These are phyloP conservation scores for Pleuronectes platessa DNA, from an alignment of 2,113 vertebrate genomes.

Conservation along the genomic window DNA sequence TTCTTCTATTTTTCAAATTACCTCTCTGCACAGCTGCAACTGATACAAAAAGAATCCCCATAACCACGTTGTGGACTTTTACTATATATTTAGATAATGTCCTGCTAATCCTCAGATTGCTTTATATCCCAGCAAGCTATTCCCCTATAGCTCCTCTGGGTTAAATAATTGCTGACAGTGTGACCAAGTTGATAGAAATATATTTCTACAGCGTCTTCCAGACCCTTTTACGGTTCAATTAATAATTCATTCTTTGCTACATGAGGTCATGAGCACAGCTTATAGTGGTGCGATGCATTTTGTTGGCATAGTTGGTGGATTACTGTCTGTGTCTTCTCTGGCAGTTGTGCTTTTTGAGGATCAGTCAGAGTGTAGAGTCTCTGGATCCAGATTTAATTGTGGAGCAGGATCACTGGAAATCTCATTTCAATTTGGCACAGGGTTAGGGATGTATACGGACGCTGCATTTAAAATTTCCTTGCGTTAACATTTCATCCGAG, in stretches of 20 bases:
- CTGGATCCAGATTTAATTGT: conserved; percentile 46
- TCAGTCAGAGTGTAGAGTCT: conserved; percentile 23
- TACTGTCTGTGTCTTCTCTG: conserved; percentile 30
- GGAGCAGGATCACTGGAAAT: conserved; percentile 5
- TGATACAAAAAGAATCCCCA: conserved; percentile 34
- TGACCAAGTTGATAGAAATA: conserved; percentile 34
- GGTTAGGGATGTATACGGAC: conserved; percentile 2
- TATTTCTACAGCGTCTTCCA: conserved; percentile 4
- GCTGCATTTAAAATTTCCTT: neutral
- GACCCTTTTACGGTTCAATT: conserved; percentile 37
- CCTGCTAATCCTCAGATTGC: conserved; percentile 22
- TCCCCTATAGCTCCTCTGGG: neutral
- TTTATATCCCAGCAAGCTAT: conserved; percentile 8
- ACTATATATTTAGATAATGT: conserved; percentile 30
- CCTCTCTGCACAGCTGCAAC: conserved; percentile 18
- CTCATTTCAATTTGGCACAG: conserved; percentile 45
- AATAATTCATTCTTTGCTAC: conserved; percentile 51
- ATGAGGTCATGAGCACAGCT: conserved; percentile 49
- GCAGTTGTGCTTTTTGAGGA: conserved; percentile 29
- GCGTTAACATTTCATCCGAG: conserved; percentile 22
- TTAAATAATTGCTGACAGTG: conserved; percentile 14
- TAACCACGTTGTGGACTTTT: conserved; percentile 33
- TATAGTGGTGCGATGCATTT: conserved; percentile 21
- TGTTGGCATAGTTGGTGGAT: conserved; percentile 2
- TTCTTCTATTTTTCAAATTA: conserved; percentile 45